Evolutionary conservation across 2,113 vertebrate genomes (phyloP).

Genomic region (Vulpes vulpes): DNA sequence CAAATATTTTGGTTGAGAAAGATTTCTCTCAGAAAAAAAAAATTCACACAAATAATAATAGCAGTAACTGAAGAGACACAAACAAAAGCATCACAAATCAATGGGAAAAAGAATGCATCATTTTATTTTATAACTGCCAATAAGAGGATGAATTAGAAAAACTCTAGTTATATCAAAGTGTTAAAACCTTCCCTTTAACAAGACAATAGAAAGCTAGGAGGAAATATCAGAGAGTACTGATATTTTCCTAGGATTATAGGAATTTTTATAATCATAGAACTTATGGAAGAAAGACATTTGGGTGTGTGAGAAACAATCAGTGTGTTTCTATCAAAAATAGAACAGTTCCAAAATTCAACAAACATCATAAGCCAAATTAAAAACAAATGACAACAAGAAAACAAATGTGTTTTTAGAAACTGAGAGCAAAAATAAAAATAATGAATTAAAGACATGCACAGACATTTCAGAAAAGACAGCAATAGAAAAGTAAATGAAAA

Average conservation of each 20-base stretch:
- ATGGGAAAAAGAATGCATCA: background rate
- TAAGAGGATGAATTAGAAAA: conserved; percentile 41
- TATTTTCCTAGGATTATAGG: background rate
- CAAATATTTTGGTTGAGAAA: background rate
- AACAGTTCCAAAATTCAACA: conserved; percentile 19
- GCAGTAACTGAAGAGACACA: conserved; percentile 11
- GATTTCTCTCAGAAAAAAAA: background rate
- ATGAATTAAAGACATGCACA: background rate
- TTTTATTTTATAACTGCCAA: background rate
- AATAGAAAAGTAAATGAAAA: background rate
- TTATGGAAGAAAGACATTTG: conserved; percentile 23
- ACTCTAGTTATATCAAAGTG: background rate
- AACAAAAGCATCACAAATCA: conserved; percentile 39
- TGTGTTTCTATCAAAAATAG: conserved; percentile 15
- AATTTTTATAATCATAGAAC: conserved; percentile 48
- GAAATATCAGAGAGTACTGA: conserved; percentile 16
- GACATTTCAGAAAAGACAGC: conserved; percentile 4
- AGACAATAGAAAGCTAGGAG: background rate
- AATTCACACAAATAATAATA: background rate
- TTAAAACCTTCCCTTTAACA: background rate
- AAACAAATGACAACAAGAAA: conserved; percentile 32
- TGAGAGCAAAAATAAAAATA: background rate
- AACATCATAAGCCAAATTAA: conserved; percentile 15
- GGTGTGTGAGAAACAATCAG: background rate
- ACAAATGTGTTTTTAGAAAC: conserved; percentile 35